These are phyloP conservation scores for Hypomecis punctinalis DNA, from an alignment of 2,888 invertebrate species.

Conservation along the genomic window DNA sequence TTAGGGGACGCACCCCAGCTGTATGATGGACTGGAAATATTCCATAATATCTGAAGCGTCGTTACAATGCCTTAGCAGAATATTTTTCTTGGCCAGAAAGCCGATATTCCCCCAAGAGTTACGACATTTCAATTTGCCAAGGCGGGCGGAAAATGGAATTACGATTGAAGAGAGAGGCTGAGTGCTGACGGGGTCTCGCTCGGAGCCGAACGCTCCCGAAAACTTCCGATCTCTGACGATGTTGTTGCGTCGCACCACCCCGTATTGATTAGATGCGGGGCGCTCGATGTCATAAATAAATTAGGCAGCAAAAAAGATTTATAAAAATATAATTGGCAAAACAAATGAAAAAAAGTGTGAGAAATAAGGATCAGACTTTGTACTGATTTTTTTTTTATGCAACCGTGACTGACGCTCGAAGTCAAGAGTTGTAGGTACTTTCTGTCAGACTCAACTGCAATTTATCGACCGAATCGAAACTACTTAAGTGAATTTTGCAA, in stretches of 20 bases:
- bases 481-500: too few relatives aligned
- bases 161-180: constrained; percentile 82
- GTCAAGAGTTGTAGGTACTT: too few relatives aligned
- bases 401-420: too few relatives aligned
- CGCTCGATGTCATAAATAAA: constrained; percentile 82
- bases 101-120: constrained; percentile 86
- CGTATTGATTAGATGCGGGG: constrained; percentile 86
- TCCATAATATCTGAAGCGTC: constrained; percentile 79
- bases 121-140: constrained; percentile 86
- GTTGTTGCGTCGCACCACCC: constrained; percentile 69
- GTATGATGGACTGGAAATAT: constrained; percentile 82
- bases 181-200: constrained; percentile 63
- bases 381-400: too few relatives aligned
- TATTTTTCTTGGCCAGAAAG: constrained; percentile 84
- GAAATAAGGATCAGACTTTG: too few relatives aligned
- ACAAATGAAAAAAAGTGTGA: too few relatives aligned
- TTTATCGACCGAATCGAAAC: too few relatives aligned
- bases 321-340: constrained; percentile 4
- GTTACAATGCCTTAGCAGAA: constrained; percentile 82
- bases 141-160: constrained; percentile 86
- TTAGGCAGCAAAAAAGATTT: constrained; percentile 81
- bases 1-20: constrained; percentile 71
- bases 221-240: constrained; percentile 64
- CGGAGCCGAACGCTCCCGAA: constrained; percentile 64
- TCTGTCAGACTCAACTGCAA: too few relatives aligned